Evolutionary conservation across 2,888 invertebrate species (phyloP), one percentile per base, ranked within the genome.

Genomic region (Stenoptilia bipunctidactyla): DNA sequence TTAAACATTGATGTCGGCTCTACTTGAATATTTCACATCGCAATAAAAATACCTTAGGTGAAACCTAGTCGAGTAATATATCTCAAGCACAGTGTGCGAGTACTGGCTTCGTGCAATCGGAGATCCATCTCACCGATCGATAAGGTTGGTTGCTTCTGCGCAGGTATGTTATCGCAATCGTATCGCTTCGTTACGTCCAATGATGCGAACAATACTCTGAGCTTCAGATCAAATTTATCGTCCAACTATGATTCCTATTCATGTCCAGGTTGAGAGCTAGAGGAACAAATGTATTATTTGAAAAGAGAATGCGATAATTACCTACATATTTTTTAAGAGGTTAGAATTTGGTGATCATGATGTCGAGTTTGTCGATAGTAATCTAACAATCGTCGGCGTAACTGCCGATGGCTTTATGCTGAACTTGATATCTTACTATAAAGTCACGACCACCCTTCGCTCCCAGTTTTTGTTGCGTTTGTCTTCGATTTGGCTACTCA

Each of bases 21-120:
- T 61, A 57, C 61, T 65, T 69, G 74, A 72, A 72, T 70, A 49
- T 50, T 52, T 57, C 60, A 58, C 76, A 77, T 73, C 74, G 79
- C 73, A 73, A 69, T 71, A 62, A 59, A 72, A 20, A 20, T 20
- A 8, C 20, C 8, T 8, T 20, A 3, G 20, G 20, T 20, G 4
- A 20, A 20, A 20, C 20, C 20, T 5, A 20, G 3, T 5, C 20
- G 8, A 20, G 20, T 20, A 20, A 20, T 20, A 20, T 20, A 5
- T 20, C n/a, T n/a, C n/a, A n/a, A n/a, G 5, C 25, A 25, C 30
- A 12, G 30, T 12, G 5, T 25, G 30, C 30, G 30, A n/a, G 9
- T 10, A 30, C 6, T 12, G 30, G 30, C 10, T 4, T 10, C 30
- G 20, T 20, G 49, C 56, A 55, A 59, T 58, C 49, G 42, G 40